A percentile compares a stretch with the other conserved stretches of the same genome.
Conservation (phyloP, 2,888 invertebrate genomes). For the Muschampia plurimacula region DNA sequence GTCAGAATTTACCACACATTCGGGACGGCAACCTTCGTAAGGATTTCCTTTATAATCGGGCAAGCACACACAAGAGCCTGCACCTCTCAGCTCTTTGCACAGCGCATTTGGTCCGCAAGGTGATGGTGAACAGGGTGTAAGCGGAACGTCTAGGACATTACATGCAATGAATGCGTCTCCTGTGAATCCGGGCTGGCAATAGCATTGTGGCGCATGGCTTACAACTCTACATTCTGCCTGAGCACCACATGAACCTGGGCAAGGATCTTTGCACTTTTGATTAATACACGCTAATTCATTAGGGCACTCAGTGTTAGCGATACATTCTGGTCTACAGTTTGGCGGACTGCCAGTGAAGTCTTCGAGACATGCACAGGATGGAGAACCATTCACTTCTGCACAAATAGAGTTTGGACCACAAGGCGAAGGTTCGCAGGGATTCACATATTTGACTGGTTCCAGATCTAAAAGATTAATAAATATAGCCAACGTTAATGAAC, state of each 20-base stretch:
- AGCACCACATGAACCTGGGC: slow-evolving; percentile 89
- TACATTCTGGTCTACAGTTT: slow-evolving; percentile 90
- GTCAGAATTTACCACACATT: slow-evolving; percentile 90
- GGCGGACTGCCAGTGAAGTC: slow-evolving; percentile 89
- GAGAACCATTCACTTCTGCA: slow-evolving; percentile 85
- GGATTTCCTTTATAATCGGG: slow-evolving; percentile 91
- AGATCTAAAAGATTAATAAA: slow-evolving; percentile 58
- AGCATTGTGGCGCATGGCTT: slow-evolving; percentile 91
- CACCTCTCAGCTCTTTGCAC: slow-evolving; percentile 88
- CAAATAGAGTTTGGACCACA: slow-evolving; percentile 91
- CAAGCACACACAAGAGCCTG: slow-evolving; percentile 89
- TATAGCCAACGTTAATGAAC: background rate
- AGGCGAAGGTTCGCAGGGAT: slow-evolving; percentile 90
- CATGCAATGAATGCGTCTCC: slow-evolving; percentile 88
- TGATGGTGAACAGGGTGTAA: slow-evolving; percentile 88
- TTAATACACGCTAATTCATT: slow-evolving; percentile 89
- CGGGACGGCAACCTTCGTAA: slow-evolving; percentile 91
- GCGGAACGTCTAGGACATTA: slow-evolving; percentile 72
- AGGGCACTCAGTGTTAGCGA: slow-evolving; percentile 90
- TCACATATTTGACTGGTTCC: slow-evolving; percentile 62
- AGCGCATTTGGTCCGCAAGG: slow-evolving; percentile 88
- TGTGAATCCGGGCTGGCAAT: slow-evolving; percentile 87
- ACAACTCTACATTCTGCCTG: slow-evolving; percentile 90
- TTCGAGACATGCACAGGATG: slow-evolving; percentile 90
- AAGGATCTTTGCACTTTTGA: slow-evolving; percentile 91